These are phyloP conservation scores for Pseudomugil gertrudae DNA, from an alignment of 2,797 vertebrate species.

Conservation along the genomic window DNA sequence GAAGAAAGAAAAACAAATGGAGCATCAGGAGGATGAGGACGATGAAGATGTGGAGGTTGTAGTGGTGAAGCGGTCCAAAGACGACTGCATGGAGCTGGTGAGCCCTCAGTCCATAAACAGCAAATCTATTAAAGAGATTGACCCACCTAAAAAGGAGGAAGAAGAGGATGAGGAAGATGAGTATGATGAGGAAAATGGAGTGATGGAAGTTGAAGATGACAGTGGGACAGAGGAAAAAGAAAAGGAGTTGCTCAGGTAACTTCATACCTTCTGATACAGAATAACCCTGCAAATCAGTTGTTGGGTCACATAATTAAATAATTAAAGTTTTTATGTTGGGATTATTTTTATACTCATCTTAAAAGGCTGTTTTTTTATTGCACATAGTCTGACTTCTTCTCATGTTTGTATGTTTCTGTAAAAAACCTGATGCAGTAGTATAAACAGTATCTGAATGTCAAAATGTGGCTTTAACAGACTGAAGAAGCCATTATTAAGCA, in stretches of 20 bases:
- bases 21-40: constrained; percentile 47
- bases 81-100: constrained; percentile 63
- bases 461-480: too few species aligned
- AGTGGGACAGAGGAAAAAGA: constrained; percentile 83
- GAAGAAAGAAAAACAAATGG: constrained; percentile 69
- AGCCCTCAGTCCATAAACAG: constrained; percentile 53
- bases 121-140: constrained; percentile 55
- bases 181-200: constrained; percentile 67
- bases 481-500: too few species aligned
- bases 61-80: constrained; percentile 65
- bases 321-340: too few species aligned
- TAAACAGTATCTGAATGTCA: too few species aligned
- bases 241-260: constrained; percentile 79
- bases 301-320: too few species aligned
- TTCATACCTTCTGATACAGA: too few species aligned
- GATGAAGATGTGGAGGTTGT: constrained; percentile 69
- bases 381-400: too few species aligned
- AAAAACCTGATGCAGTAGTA: too few species aligned
- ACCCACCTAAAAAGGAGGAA: constrained; percentile 56
- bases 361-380: too few species aligned
- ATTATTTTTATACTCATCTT: too few species aligned
- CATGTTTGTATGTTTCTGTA: too few species aligned
- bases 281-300: neutral
- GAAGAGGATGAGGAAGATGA: constrained; percentile 59
- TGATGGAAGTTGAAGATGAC: constrained; percentile 80